phyloP scores from a whole-genome alignment of 2,888 invertebrate genomes.

The Mythimna impura region DNA sequence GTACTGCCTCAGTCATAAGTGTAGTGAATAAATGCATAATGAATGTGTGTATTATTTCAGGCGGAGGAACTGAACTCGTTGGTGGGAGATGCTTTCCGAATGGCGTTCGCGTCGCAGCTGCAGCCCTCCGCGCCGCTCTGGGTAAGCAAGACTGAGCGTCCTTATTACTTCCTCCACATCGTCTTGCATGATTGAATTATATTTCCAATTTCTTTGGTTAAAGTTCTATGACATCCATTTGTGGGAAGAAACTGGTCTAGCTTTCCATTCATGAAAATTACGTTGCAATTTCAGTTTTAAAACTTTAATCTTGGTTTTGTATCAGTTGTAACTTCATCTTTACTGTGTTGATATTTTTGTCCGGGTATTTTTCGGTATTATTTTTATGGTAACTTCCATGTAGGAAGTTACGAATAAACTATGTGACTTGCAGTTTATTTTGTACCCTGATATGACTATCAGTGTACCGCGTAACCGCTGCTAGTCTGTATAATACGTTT shows the following conservation, averaged over 20 bases:
- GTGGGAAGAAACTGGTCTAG: not conserved
- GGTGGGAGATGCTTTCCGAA: conserved; percentile 97
- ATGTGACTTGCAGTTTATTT: not conserved
- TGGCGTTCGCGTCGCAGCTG: conserved; percentile 96
- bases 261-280: not conserved
- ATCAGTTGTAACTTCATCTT: not conserved
- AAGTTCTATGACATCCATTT: not conserved
- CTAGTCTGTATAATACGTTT: not conserved
- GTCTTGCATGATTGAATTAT: not conserved
- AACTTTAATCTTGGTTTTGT: too few relatives aligned
- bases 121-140: conserved; percentile 94
- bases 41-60: conserved; percentile 86
- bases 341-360: not conserved
- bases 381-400: not conserved
- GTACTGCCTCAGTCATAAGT: not conserved
- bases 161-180: not conserved
- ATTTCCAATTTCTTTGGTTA: not conserved
- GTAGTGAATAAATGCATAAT: not conserved
- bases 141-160: conserved; percentile 77
- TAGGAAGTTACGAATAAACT: not conserved
- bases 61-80: conserved; percentile 96
- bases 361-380: too few relatives aligned
- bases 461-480: too few relatives aligned
- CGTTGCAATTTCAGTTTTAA: not conserved
- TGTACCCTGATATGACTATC: too few relatives aligned